phyloP scores from a whole-genome alignment of 2,888 invertebrate genomes.

The Magallana nippona region DNA sequence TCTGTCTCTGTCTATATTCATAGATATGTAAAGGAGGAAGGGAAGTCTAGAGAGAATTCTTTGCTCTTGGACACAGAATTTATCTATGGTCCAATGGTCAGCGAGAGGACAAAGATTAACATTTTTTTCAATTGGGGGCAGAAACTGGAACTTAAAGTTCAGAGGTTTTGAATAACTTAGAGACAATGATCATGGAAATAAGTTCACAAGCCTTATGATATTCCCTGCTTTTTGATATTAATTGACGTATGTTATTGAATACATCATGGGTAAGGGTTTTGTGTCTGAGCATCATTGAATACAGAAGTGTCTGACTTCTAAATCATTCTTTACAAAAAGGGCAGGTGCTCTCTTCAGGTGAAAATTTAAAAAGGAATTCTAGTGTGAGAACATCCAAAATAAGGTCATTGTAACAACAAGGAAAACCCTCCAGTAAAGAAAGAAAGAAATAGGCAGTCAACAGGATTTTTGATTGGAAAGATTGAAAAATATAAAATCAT shows the following conservation, averaged over 20 bases:
- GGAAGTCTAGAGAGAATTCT: no score
- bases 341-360: slow-evolving; percentile 33
- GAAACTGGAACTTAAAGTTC: not conserved
- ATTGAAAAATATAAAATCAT: not conserved
- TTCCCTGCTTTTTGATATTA: slow-evolving; percentile 4
- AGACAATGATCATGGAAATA: not conserved
- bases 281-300: slow-evolving; percentile 18
- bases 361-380: not conserved
- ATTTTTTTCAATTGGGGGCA: not conserved
- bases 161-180: not conserved
- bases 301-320: slow-evolving; percentile 20
- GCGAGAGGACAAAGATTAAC: not conserved
- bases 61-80: no score
- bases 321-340: slow-evolving; percentile 4
- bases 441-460: not conserved
- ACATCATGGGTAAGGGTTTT: not conserved
- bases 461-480: not conserved
- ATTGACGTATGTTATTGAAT: slow-evolving; percentile 22
- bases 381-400: slow-evolving; percentile 29
- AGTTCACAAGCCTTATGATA: not conserved
- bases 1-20: not conserved
- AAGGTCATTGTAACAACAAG: slow-evolving; percentile 23
- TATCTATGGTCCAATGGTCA: slow-evolving; percentile 13
- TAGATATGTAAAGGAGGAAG: no score
- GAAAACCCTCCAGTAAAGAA: not conserved